A percentile compares a stretch with the other conserved stretches of the same genome.
Evolutionary conservation across 2,888 invertebrate genomes (phyloP).

Genomic region (Chaetogeoica ovagalla): DNA sequence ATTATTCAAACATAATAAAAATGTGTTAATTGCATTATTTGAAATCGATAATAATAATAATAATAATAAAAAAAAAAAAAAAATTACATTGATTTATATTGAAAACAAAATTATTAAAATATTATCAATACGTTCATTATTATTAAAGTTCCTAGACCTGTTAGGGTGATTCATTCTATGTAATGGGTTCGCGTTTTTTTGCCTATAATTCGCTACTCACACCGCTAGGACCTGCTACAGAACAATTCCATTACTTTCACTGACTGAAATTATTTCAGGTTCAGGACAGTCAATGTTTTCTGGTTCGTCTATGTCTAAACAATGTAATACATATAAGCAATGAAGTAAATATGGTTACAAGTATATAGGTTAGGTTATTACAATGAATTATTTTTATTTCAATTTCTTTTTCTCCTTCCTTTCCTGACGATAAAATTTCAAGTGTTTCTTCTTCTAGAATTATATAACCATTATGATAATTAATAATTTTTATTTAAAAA

Average conservation of each 20-base stretch:
- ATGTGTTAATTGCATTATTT: not conserved
- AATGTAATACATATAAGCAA: not conserved
- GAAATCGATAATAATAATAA: too few species aligned
- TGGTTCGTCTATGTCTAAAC: slow-evolving; percentile 34
- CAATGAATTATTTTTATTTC: slow-evolving; percentile 39
- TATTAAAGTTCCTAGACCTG: not conserved
- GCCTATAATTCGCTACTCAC: slow-evolving; percentile 35
- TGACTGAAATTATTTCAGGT: slow-evolving; percentile 34
- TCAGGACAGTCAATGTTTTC: slow-evolving; percentile 3
- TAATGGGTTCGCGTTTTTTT: slow-evolving; percentile 46
- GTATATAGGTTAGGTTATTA: slow-evolving; percentile 6
- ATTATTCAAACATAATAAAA: too few species aligned
- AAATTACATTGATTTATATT: too few species aligned
- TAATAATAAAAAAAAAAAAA: too few species aligned
- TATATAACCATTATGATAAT: not conserved
- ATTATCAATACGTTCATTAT: not conserved
- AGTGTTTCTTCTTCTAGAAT: slow-evolving; percentile 43
- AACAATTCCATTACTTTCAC: slow-evolving; percentile 35
- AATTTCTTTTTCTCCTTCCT: slow-evolving; percentile 38
- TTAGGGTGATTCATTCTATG: slow-evolving; percentile 46
- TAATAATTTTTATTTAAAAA: not conserved
- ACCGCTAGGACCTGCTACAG: slow-evolving; percentile 47
- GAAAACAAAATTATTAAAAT: too few species aligned
- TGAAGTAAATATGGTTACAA: not conserved
- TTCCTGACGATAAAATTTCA: slow-evolving; percentile 43